Percentiles rank a stretch among this genome's conserved stretches.
These are phyloP conservation scores for Drosophila erecta DNA, from an alignment of 1,140 invertebrate species.

Conservation along the genomic window DNA sequence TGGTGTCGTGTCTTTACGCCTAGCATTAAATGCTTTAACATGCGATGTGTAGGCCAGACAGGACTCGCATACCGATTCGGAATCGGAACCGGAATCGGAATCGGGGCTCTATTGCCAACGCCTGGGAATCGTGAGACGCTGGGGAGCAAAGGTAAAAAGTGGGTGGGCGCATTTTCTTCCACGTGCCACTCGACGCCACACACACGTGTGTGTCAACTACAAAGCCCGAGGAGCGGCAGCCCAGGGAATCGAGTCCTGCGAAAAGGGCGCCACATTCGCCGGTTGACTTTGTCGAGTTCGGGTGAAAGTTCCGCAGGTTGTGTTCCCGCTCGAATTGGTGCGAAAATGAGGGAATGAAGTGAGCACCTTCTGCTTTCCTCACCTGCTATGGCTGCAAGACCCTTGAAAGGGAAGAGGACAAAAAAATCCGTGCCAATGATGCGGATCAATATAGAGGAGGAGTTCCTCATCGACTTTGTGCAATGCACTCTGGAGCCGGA, in stretches of 20 bases:
- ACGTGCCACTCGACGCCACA: slow-evolving; percentile 54
- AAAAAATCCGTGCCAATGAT: slow-evolving; percentile 31
- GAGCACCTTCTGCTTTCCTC: slow-evolving; percentile 15
- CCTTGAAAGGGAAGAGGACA: slow-evolving; percentile 1
- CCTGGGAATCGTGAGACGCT: slow-evolving; percentile 10
- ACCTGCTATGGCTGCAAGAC: slow-evolving; percentile 28
- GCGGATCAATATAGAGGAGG: slow-evolving; percentile 45
- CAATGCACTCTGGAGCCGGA: slow-evolving; percentile 74
- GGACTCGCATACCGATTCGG: slow-evolving; percentile 1
- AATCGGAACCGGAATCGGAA: slow-evolving; percentile 13
- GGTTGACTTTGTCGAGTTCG: slow-evolving; percentile 55
- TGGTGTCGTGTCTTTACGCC: slow-evolving; percentile 80
- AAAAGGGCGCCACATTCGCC: slow-evolving; percentile 67
- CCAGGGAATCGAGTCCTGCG: slow-evolving; percentile 49
- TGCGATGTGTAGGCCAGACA: slow-evolving; percentile 46
- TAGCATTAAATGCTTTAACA: slow-evolving; percentile 76
- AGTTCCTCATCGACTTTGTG: slow-evolving; percentile 76
- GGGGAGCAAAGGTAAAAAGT: slow-evolving; percentile 23
- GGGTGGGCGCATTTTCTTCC: slow-evolving; percentile 10
- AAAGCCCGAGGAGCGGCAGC: slow-evolving; percentile 20
- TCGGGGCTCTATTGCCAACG: slow-evolving; percentile 17
- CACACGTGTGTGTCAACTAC: slow-evolving; percentile 41
- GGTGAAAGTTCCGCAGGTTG: slow-evolving; percentile 64
- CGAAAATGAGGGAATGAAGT: slow-evolving; percentile 35
- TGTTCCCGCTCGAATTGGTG: slow-evolving; percentile 26